These are phyloP conservation scores for Labeo rohita DNA, from an alignment of 2,113 vertebrate species.

Conservation along the genomic window DNA sequence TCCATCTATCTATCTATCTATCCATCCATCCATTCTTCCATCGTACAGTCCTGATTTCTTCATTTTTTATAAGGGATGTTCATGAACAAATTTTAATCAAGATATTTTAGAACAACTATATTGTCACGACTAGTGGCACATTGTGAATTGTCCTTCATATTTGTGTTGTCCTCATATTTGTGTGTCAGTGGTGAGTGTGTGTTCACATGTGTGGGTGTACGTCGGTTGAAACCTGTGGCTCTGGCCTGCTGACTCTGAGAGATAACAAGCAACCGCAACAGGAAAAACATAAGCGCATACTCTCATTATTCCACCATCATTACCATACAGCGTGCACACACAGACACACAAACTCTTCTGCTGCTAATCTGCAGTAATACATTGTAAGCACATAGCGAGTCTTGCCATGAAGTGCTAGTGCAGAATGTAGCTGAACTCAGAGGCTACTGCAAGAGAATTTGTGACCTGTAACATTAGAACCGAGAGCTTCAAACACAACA, in stretches of 20 bases:
- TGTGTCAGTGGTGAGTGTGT: not conserved
- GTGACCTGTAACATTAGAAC: slow-evolving; percentile 34
- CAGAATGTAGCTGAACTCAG: slow-evolving; percentile 4
- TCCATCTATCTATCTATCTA: not conserved
- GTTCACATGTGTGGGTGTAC: slow-evolving; percentile 10
- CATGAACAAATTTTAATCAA: not conserved
- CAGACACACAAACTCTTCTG: not conserved
- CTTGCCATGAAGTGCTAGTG: slow-evolving; percentile 19
- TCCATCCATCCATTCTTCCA: not conserved
- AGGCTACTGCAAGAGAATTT: slow-evolving; percentile 2
- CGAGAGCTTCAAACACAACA: slow-evolving; percentile 26
- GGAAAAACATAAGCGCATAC: not conserved
- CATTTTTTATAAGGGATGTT: not conserved
- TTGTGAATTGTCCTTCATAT: not conserved
- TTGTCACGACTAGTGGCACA: not conserved
- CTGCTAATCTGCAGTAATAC: slow-evolving; percentile 13
- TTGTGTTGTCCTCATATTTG: not conserved
- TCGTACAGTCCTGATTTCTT: not conserved
- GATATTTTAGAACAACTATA: not conserved
- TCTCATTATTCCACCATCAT: slow-evolving; percentile 43
- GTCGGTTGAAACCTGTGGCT: slow-evolving; percentile 19
- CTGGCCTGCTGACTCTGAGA: slow-evolving; percentile 29
- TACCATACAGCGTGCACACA: slow-evolving; percentile 18
- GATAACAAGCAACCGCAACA: slow-evolving; percentile 43
- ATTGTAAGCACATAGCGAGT: not conserved